Evolutionary conservation across 1,140 invertebrate genomes (phyloP).

Genomic region (Colletes latitarsis): DNA sequence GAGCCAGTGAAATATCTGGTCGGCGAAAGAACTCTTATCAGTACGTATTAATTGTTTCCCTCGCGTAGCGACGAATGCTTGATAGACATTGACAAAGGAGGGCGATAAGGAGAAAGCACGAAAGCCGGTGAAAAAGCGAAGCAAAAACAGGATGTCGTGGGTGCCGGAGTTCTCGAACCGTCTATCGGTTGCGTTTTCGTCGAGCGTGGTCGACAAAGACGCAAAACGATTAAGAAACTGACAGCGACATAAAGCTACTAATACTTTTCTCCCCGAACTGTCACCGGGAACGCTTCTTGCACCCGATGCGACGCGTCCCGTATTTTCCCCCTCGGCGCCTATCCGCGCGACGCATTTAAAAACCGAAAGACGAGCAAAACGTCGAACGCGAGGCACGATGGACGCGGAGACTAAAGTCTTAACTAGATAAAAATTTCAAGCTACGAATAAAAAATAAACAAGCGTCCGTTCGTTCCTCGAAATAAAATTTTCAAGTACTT

Average conservation of each 20-base stretch:
- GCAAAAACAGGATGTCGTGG: slow-evolving; percentile 20
- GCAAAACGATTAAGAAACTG: slow-evolving; percentile 23
- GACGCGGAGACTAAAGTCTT: too few species aligned
- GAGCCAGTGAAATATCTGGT: neutral
- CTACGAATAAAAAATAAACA: too few species aligned
- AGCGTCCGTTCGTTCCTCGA: too few species aligned
- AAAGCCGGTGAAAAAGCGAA: neutral
- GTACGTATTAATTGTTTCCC: neutral
- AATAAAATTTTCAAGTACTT: too few species aligned
- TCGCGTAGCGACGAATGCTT: neutral
- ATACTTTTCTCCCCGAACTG: slow-evolving; percentile 26
- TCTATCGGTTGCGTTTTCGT: neutral
- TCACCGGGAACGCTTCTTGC: slow-evolving; percentile 27
- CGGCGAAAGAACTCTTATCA: neutral
- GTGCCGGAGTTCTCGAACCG: neutral
- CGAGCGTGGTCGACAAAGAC: neutral
- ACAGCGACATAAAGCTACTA: slow-evolving; percentile 40
- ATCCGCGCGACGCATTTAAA: slow-evolving; percentile 10
- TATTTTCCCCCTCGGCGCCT: neutral
- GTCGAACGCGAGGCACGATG: neutral
- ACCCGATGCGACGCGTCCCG: neutral
- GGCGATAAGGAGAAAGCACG: slow-evolving; percentile 13
- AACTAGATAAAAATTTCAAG: too few species aligned
- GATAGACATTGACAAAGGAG: slow-evolving; percentile 26
- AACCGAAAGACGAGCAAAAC: slow-evolving; percentile 22